Base-by-base conservation (phyloP, 2,888 invertebrate species). In the Hirtodrosophila confusa region DNA sequence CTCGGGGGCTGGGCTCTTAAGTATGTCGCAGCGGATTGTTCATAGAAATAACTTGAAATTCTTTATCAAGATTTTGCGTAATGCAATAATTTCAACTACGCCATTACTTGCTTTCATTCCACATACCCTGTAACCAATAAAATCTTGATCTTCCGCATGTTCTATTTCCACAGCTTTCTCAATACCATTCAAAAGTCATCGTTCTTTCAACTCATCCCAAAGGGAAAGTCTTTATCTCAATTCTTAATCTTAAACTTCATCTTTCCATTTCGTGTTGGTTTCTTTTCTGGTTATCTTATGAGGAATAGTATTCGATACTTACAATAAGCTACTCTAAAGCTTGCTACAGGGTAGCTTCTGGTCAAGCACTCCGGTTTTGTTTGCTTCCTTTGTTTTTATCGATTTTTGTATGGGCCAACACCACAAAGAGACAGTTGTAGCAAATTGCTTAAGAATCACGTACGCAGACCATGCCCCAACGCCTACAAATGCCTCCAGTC, bases 391-490 rank as follows among this genome's bases (percentile, higher is more conserved):
- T 23, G 17, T 62, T 24, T 58, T 37, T 60, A 75, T 80, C 37
- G 75, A 71, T 80, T 79, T 69, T 56, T 44, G 51, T 48, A 41
- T 55, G 39, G 53, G 37, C 45, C 23, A 65, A 40, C 35, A 17
- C 4, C 17, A 35, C 29, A 17, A 33, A 37, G 40, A 58, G 63
- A 53, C 71, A 58, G 56, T 75, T 62, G 72, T 63, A 45, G 76
- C 69, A 76, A 31, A 72, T 75, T 61, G 64, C 60, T 57, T 12
- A 50, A 65, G 75, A 78, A 85, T 80, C 87, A 87, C 87, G 80
- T 82, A 84, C 80, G 51, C 74, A 55, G 37, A 48, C 61, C 67
- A 55, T 49, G 61, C 70, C 75, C 51, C 75, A 41, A 73, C 69
- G 64, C 54, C 48, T 37, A 73, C 73, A 53, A 58, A 51, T 56